These are phyloP conservation scores for Pitangus sulphuratus DNA, from an alignment of 2,797 vertebrate species.

Conservation along the genomic window DNA sequence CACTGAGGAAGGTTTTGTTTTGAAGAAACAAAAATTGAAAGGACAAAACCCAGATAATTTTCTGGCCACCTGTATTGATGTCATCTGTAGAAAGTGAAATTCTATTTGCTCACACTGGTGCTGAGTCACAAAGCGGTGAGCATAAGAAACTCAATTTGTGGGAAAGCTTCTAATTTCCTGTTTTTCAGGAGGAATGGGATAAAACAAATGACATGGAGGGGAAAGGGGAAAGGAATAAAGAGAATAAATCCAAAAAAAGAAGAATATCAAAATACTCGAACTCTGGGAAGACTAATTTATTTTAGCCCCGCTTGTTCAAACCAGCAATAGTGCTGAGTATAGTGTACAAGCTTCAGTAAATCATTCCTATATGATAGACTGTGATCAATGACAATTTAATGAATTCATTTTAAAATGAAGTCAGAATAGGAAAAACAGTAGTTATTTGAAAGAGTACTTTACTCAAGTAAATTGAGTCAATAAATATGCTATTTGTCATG, in stretches of 20 bases:
- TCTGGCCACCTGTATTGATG: neutral
- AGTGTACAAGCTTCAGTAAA: slow-evolving; percentile 12
- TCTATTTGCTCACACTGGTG: neutral
- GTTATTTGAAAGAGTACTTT: slow-evolving; percentile 48
- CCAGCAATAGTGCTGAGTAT: neutral
- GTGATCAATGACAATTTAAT: slow-evolving; percentile 71
- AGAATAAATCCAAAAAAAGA: neutral
- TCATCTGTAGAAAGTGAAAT: slow-evolving; percentile 24
- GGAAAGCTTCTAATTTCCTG: slow-evolving; percentile 22
- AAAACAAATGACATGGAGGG: neutral
- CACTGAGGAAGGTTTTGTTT: neutral
- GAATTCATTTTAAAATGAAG: slow-evolving; percentile 66
- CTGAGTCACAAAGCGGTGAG: neutral
- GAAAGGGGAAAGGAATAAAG: neutral
- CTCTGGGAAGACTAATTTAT: neutral
- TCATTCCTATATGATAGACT: slow-evolving; percentile 54
- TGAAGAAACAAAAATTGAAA: neutral
- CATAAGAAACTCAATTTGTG: neutral
- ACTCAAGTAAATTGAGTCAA: slow-evolving; percentile 69
- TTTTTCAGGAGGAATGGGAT: neutral
- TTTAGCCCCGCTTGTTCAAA: slow-evolving; percentile 1
- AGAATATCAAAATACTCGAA: neutral
- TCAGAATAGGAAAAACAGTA: slow-evolving; percentile 52
- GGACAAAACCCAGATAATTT: neutral
- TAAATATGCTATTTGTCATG: slow-evolving; percentile 70